These are phyloP conservation scores for Bellardia bayeri DNA, from an alignment of 2,888 invertebrate genomes.

Conservation along the genomic window DNA sequence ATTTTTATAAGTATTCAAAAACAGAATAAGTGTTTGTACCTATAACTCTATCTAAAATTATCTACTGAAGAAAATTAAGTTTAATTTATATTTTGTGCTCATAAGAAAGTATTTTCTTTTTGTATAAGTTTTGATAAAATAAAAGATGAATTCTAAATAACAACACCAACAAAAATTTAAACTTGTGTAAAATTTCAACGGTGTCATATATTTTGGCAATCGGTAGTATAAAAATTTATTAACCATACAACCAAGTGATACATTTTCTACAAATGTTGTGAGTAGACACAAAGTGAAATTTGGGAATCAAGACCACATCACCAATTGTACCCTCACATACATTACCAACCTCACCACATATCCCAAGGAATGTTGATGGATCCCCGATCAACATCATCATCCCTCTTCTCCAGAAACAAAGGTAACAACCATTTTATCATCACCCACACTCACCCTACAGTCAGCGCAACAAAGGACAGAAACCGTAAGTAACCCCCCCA, in stretches of 20 bases:
- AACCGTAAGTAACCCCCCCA: too few species aligned
- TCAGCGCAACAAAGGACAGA: too few species aligned
- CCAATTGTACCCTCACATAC: too few species aligned
- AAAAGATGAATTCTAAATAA: not conserved
- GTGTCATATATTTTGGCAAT: conserved; percentile 18
- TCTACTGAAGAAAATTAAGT: conserved; percentile 6
- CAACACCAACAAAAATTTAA: not conserved
- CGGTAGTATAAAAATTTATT: not conserved
- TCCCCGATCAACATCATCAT: too few species aligned
- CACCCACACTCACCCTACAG: too few species aligned
- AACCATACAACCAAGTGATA: not conserved
- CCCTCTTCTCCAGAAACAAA: too few species aligned
- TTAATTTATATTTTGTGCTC: not conserved
- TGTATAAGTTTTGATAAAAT: not conserved
- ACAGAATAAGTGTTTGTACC: not conserved
- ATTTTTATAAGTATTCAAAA: not conserved
- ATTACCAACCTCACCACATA: too few species aligned
- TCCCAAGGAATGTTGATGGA: too few species aligned
- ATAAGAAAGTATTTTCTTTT: not conserved
- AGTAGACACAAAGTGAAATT: conserved; percentile 6
- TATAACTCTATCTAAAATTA: too few species aligned
- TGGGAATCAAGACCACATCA: too few species aligned
- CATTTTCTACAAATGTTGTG: not conserved
- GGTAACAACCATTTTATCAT: too few species aligned
- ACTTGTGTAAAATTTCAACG: not conserved